Base-by-base conservation (phyloP, 1,140 invertebrate genomes). In the Drosophila ambigua region DNA sequence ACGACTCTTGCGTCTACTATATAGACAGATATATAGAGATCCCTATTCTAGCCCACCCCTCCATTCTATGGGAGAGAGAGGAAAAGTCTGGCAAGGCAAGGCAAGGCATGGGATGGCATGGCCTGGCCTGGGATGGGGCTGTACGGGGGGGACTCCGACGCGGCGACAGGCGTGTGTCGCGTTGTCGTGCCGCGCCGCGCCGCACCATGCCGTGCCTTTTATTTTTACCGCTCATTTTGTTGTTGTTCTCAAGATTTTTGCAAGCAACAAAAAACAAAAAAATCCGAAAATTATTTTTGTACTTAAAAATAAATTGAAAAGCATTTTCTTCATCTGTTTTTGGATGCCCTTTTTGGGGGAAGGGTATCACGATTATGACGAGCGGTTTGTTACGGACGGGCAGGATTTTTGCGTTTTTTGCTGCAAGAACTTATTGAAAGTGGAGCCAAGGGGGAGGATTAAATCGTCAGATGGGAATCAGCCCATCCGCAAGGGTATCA, bases 291-390 rank as follows among this genome's bases (percentile, higher is more conserved):
- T 88, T 88, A 88, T 88, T 88, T 88, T 88, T 51, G 83, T 88
- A 88, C 83, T 88, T 88, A 88, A 89, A 88, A 88, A 88, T 88
- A 88, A 88, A 88, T 88, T 88, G 84, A 89, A 87, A 88, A 89
- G 72, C 84, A 88, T 88, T 88, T 88, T 88, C 79, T 69, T 88
- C 79, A 82, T 79, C 75, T 87, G 65, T 78, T 75, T 81, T 71
- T 72, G 35, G 11, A 39, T 39, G 35, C 35, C 35, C 35, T 13
- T 39, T 5, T 13, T 9, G 1, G 4, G 11, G 35, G 35, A 0
- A 39, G 35, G 3, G 35, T 41, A n/a, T 39, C 35, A 1, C 2
- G 9, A 13, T 39, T 39, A 1, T 11, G 11, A 5, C 0, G 35
- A 39, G 35, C 0, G 4, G 3, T 13, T 39, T 4, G 35, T 49